Evolutionary conservation across 2,113 vertebrate species (phyloP).

Genomic region (Pterophyllum scalare): DNA sequence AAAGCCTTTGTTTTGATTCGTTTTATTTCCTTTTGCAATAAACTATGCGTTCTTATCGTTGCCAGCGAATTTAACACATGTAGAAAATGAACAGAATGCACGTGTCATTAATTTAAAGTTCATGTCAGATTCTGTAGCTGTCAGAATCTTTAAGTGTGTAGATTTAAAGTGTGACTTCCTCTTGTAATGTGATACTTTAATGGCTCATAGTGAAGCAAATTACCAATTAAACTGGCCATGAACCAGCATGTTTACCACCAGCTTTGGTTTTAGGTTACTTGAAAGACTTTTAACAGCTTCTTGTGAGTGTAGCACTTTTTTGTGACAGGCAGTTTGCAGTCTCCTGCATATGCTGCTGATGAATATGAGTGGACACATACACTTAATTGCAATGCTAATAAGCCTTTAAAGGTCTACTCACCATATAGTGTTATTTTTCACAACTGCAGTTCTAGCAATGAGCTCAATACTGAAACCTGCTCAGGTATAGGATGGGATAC

Average conservation of each 20-base stretch:
- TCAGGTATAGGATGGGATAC: not conserved
- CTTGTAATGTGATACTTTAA: constrained; percentile 58
- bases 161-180: constrained; percentile 51
- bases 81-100: not conserved
- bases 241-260: constrained; percentile 58
- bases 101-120: not conserved
- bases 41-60: not conserved
- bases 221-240: constrained; percentile 40
- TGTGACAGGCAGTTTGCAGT: constrained; percentile 23
- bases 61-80: not conserved
- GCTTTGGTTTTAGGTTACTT: constrained; percentile 47
- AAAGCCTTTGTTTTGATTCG: not conserved
- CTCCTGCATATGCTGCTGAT: not conserved
- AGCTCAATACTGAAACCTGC: not conserved
- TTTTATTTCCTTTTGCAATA: not conserved
- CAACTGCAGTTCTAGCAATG: not conserved
- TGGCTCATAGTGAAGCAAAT: constrained; percentile 56
- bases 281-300: constrained; percentile 28
- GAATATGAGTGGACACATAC: not conserved
- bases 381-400: constrained; percentile 9
- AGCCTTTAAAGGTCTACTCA: not conserved
- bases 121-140: not conserved
- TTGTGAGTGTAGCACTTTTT: constrained; percentile 16
- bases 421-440: constrained; percentile 24
- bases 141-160: not conserved